These are phyloP conservation scores for Nycticryphes semicollaris DNA, from an alignment of 2,113 vertebrate species.

Conservation along the genomic window DNA sequence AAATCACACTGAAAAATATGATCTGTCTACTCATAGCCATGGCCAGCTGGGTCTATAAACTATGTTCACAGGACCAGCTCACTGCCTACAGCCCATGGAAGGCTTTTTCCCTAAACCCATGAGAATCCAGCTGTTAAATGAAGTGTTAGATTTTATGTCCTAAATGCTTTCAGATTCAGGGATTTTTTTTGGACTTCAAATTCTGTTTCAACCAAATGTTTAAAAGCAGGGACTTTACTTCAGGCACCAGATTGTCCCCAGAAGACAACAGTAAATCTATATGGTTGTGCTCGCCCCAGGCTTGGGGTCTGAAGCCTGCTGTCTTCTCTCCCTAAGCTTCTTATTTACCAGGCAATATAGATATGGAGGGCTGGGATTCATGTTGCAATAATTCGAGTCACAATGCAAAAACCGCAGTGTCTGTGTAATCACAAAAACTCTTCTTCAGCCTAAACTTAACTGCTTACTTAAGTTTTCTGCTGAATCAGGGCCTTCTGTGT, in stretches of 20 bases:
- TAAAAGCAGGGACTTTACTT: background rate
- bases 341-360: background rate
- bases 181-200: background rate
- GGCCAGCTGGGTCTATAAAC: background rate
- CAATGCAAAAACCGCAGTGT: background rate
- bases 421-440: background rate
- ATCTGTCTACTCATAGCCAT: background rate
- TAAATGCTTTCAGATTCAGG: background rate
- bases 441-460: background rate
- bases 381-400: background rate
- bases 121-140: background rate
- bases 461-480: background rate
- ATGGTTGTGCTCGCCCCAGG: background rate
- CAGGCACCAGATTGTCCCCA: background rate
- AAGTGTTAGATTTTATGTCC: background rate
- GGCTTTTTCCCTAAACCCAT: background rate
- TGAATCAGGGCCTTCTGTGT: background rate
- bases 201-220: background rate
- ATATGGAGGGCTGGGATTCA: background rate
- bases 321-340: background rate
- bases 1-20: background rate
- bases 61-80: background rate
- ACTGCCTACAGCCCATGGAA: background rate
- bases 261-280: background rate
- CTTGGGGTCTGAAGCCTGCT: background rate